Percentiles rank a stretch among this genome's conserved stretches.
Conservation (phyloP, 2,888 invertebrate species). For the Hypsopygia costalis region DNA sequence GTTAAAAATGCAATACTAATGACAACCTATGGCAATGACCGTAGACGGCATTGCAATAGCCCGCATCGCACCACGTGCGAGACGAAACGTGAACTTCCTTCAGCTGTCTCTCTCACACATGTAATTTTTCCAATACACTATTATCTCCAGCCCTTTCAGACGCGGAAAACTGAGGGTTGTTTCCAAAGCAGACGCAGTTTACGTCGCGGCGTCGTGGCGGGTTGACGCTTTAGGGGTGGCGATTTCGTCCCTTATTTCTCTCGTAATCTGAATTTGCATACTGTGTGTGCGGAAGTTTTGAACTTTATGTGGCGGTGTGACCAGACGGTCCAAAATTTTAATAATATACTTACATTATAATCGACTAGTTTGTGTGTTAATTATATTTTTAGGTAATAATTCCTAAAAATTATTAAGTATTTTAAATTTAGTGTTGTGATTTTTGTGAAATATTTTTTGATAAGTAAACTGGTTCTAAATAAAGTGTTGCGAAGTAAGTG, state of each 20-base stretch:
- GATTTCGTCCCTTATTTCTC: conserved; percentile 30
- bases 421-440: too few relatives aligned
- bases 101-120: conserved; percentile 39
- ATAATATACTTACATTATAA: too few relatives aligned
- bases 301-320: conserved; percentile 19
- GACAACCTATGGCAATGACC: conserved; percentile 66
- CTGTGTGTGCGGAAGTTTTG: conserved; percentile 27
- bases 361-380: too few relatives aligned
- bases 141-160: conserved; percentile 39
- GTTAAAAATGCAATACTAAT: too few relatives aligned
- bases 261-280: conserved; percentile 32
- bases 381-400: too few relatives aligned
- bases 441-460: too few relatives aligned
- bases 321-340: too few relatives aligned
- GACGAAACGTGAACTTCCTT: conserved; percentile 42
- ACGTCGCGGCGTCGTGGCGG: conserved; percentile 52
- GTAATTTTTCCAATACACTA: conserved; percentile 30
- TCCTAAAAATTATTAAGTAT: too few relatives aligned
- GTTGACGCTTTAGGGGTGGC: conserved; percentile 32
- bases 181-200: conserved; percentile 57
- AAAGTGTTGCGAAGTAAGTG: background rate
- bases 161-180: conserved; percentile 64
- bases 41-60: conserved; percentile 66
- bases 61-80: conserved; percentile 72
- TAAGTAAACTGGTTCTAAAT: background rate